These are phyloP conservation scores for Vollenhovia emeryi DNA, from an alignment of 1,140 invertebrate species.

Conservation along the genomic window DNA sequence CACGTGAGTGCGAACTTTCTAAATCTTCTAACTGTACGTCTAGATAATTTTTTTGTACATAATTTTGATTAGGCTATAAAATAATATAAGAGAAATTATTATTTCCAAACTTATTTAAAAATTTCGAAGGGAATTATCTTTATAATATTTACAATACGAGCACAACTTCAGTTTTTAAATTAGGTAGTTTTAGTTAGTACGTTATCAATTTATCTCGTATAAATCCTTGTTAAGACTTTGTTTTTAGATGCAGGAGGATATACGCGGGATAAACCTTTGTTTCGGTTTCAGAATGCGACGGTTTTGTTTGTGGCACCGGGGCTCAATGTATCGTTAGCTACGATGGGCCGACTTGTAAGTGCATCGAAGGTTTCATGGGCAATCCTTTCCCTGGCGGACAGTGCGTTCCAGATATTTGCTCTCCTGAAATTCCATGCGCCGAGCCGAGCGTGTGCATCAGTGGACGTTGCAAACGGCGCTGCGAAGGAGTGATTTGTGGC, in stretches of 20 bases:
- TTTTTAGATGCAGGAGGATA: not conserved
- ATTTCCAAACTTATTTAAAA: too few relatives aligned
- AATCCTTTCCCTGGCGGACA: constrained; percentile 96
- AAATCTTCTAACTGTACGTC: not conserved
- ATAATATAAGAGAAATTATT: not conserved
- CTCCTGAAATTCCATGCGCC: constrained; percentile 90
- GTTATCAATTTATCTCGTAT: not conserved
- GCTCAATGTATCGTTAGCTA: constrained; percentile 95
- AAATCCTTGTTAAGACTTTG: not conserved
- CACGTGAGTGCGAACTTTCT: constrained; percentile 86
- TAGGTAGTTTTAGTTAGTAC: not conserved
- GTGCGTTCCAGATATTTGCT: constrained; percentile 93
- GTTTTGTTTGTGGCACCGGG: constrained; percentile 92
- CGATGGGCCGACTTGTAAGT: constrained; percentile 94
- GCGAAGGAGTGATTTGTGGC: constrained; percentile 93
- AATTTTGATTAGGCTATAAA: not conserved
- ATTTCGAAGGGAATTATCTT: not conserved
- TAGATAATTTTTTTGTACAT: not conserved
- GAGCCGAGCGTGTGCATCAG: constrained; percentile 93
- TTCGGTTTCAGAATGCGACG: constrained; percentile 89
- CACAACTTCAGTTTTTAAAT: constrained; percentile 43
- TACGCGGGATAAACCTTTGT: not conserved
- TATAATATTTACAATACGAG: constrained; percentile 48
- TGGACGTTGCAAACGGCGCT: constrained; percentile 93
- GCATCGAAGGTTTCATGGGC: constrained; percentile 93